Conservation (phyloP, 1,140 invertebrate species). For the Caerostris extrusa region DNA sequence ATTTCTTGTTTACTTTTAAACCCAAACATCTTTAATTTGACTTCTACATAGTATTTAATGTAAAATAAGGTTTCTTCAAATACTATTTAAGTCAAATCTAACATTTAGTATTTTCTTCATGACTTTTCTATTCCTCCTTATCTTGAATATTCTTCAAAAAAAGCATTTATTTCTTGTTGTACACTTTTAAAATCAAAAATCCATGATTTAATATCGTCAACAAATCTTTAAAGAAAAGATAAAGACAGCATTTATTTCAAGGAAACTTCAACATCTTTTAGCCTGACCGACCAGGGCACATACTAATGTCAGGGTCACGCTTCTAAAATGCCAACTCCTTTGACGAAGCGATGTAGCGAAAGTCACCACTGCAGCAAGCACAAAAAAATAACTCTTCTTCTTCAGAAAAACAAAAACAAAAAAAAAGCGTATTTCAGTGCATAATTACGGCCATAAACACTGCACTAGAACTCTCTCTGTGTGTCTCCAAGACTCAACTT, state of each 20-base stretch:
- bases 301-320: constrained; percentile 45
- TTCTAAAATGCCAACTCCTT: neutral
- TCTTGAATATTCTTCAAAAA: no score
- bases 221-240: neutral
- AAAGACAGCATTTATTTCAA: constrained; percentile 23
- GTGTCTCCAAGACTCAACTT: neutral
- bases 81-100: no score
- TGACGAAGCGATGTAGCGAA: neutral
- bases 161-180: no score
- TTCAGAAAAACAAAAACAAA: neutral
- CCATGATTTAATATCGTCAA: neutral
- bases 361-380: neutral
- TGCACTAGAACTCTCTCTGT: neutral
- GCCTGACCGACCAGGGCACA: constrained; percentile 39
- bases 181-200: no score
- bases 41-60: no score
- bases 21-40: no score
- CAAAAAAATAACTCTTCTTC: neutral
- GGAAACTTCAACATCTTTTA: constrained; percentile 59
- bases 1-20: no score
- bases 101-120: no score
- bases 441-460: neutral
- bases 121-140: no score
- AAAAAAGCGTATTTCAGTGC: neutral
- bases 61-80: no score